Percentiles rank a stretch among this genome's conserved stretches.
phyloP scores from a whole-genome alignment of 2,888 invertebrate genomes.

The Villa cingulata region DNA sequence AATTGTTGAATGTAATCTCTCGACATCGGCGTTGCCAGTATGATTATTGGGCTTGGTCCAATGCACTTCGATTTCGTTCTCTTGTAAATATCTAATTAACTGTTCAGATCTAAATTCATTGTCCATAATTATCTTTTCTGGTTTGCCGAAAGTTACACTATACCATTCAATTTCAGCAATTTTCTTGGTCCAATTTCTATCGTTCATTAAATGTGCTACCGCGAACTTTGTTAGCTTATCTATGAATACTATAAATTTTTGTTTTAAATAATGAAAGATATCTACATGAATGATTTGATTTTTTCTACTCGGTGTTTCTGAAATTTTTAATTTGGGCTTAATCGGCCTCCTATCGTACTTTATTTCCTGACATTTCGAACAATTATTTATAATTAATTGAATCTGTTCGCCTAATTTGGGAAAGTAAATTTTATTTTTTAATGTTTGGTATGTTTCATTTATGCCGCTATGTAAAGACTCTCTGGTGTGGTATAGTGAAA shows the following conservation, averaged over 20 bases:
- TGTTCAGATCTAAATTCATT: conserved; percentile 4
- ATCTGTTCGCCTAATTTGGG: conserved; percentile 11
- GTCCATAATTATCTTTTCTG: conserved; percentile 2
- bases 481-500: conserved; percentile 12
- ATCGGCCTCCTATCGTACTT: conserved; percentile 1
- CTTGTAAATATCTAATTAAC: background rate
- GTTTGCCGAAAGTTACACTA: background rate
- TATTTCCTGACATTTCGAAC: background rate
- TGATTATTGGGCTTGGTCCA: conserved; percentile 5
- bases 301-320: background rate
- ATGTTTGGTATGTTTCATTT: conserved; percentile 9
- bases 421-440: conserved; percentile 12
- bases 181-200: no score
- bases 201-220: no score
- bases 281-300: background rate
- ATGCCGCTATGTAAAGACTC: conserved; percentile 14
- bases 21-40: no score
- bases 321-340: background rate
- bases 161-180: background rate
- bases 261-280: background rate
- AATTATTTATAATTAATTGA: conserved; percentile 12
- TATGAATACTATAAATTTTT: background rate
- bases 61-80: background rate
- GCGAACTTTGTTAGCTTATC: background rate
- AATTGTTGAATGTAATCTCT: no score